Base-by-base conservation (phyloP, 2,797 vertebrate species). In the Anomalospiza imberbis region DNA sequence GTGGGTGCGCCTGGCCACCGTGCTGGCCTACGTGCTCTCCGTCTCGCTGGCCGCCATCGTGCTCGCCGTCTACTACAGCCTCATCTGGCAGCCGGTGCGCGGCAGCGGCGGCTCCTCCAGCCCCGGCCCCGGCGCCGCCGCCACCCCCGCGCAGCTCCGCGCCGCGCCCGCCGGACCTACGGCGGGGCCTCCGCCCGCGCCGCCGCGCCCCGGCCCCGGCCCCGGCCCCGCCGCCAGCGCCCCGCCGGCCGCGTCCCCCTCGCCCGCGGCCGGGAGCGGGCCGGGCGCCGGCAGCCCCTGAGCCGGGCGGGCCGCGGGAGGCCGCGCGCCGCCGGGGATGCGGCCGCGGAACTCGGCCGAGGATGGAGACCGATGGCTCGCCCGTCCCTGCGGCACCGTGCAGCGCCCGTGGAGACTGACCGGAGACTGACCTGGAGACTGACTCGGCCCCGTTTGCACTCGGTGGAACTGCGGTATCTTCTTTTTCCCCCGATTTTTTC, bases 1-100 rank as follows among this genome's bases (percentile, higher is more conserved):
- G 98, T 99, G 99, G 99, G 99, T 99, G 97, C 98, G 99, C 98
- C 97, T 99, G 89, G 99, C 99, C 98, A 99, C 99, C 61, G 99
- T 99, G 85, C 98, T 99, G 97, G 99, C 99, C 67, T 99, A 99
- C 97, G 99, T 99, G 50, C 98, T 99, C 80, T 99, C 99, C 61
- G 99, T 99, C 95, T 99, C 99, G 53, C 98, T 99, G 98, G 99
- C 99, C 96, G 99, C 99, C 98, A 99, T 99, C 96, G 99, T 99
- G 74, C 98, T 99, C 94, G 99, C 99, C 54, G 98, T 99, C 97
- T 99, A 99, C 96, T 99, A 99, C 98, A 99, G 99, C 95, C 98
- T 99, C 85, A 99, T 99, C 97, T 99, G 99, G 99, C 99, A 99
- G 94, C 99, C 99, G 6, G 98, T 98, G 91, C 97, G 97, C 60